Base-by-base conservation (phyloP, 2,113 vertebrate species). In the Rhinoderma darwinii region DNA sequence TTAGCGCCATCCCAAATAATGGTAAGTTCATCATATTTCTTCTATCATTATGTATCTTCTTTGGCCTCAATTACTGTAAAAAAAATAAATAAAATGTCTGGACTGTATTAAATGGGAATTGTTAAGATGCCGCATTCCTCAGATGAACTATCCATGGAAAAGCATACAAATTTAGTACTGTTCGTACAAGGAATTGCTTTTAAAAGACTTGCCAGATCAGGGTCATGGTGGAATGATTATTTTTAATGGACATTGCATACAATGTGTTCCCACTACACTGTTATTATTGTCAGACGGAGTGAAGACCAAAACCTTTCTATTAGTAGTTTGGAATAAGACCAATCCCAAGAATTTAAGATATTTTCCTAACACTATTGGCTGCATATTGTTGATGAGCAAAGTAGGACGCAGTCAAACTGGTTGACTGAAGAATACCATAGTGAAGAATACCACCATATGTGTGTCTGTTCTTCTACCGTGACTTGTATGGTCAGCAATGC, bases 1-100 rank as follows among this genome's bases (percentile, higher is more conserved):
- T 99, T 95, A 98, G 96, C 94, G 95, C 96, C 83, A 94, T 96
- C 91, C 92, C 95, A 94, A 95, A 95, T 95, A 99, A 98, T 98
- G 98, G 98, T 99, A 97, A 91, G 94, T 22, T 37, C 15, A 35
- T 78, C 15, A 51, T 51, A 77, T 79, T 0, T 63, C 1, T 43
- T 22, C 25, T 81, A 11, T 63, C 14, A 41, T n/a, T 81, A 63
- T 15, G 6, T 22, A 70, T 61, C 43, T 17, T 41, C 30, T 2
- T 54, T 47, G 30, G 30, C 18, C 20, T 12, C 10, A 41, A 15
- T 27, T 25, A 43, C 20, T 35, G 17, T 37, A 20, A 70, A 30
- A 18, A n/a, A n/a, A n/a, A 68, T 39, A 70, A 30, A 18, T n/a
- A n/a, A n/a, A 68, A 22, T 14, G 17, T 54, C 22, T 44, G 25